Conservation (phyloP, 35 echinoderm and acorn worm genomes). For the Amphiura filiformis region DNA sequence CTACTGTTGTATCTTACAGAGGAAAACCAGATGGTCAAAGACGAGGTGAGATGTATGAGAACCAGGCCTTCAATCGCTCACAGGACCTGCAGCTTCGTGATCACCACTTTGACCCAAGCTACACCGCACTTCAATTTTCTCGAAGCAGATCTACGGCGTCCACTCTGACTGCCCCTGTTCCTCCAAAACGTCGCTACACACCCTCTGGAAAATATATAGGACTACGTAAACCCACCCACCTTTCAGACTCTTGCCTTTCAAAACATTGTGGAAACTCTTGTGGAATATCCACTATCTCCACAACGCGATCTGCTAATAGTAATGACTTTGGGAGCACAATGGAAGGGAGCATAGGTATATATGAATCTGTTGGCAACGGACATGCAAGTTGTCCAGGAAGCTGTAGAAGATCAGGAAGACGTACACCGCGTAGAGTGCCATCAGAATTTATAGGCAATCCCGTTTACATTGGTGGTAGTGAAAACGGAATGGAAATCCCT, state of each 20-base stretch:
- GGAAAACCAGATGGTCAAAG: not conserved
- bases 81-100: not conserved
- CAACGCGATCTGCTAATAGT: not conserved
- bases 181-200: not conserved
- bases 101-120: not conserved
- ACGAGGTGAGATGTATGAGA: not conserved
- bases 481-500: not conserved
- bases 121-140: not conserved
- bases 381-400: no score
- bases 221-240: not conserved
- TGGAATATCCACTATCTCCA: not conserved
- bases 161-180: not conserved
- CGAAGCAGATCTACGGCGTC: not conserved
- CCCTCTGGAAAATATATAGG: not conserved
- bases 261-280: not conserved
- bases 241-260: not conserved
- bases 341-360: not conserved
- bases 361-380: not conserved
- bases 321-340: not conserved
- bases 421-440: not conserved
- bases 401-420: not conserved
- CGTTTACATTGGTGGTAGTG: not conserved
- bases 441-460: not conserved
- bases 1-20: not conserved
- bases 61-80: not conserved